Base-by-base conservation (phyloP, 2,797 vertebrate genomes). In the Schizothorax lantsangensis region DNA sequence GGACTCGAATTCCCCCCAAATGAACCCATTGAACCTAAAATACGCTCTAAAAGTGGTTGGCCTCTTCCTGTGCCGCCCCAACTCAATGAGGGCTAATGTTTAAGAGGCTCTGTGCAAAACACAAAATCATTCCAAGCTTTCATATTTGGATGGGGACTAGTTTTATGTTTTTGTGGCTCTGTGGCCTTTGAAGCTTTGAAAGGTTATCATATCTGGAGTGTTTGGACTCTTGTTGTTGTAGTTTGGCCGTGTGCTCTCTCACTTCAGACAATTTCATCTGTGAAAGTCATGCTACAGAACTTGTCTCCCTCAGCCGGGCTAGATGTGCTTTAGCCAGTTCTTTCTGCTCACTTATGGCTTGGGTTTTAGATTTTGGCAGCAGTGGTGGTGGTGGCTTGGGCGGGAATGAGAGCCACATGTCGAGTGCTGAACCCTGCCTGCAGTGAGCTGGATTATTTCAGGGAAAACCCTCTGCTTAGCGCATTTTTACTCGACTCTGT, bases 321-420 rank as follows among this genome's bases (percentile, higher is more conserved):
- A 66, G 12, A 66, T 66, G 57, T 49, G 72, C 43, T 83, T 62
- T 9, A 30, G n/a, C 52, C 30, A 8, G 54, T 47, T 66, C 21
- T 75, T 10, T 36, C 17, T 62, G 26, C 73, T 88, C 59, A 54
- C 79, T 77, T 57, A 26, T 77, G 83, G 73, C 83, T 88, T 66
- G 33, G 54, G 68, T 81, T 86, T 45, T 64, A 33, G 62, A 73
- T 74, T 89, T 77, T 88, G 87, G 85, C 83, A 85, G 74, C 45
- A n/a, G 49, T 2, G 10, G 43, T 69, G 82, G 64, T n/a, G 71
- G 62, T 40, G 33, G 81, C 69, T 78, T 78, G 72, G 59, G 68
- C 71, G 77, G 80, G 88, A 89, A 89, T 87, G 72, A 89, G 85
- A 87, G 87, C 83, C 88, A 91, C 90, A 91, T 91, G 90, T 88